A percentile compares a stretch with the other conserved stretches of the same genome.
Conservation (phyloP, 2,888 invertebrate species). For the Deroplatys truncata region DNA sequence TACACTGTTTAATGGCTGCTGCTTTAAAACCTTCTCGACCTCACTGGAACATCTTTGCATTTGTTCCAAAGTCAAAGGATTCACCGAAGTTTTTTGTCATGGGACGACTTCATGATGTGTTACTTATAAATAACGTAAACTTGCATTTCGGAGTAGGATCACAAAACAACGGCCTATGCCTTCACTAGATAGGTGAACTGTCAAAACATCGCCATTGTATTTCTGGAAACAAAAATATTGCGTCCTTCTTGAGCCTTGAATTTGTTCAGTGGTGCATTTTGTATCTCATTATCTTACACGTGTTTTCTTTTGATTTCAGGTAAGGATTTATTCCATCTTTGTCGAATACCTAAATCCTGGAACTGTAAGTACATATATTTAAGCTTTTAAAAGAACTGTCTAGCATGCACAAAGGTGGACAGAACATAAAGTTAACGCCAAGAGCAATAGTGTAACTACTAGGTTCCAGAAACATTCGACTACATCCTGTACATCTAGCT, state of each 20-base stretch:
- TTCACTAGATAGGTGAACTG: neutral
- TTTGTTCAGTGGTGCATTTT: neutral
- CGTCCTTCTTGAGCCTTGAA: neutral
- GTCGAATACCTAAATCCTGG: neutral
- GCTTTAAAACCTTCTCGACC: neutral
- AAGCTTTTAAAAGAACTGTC: too few species aligned
- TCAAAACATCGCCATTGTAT: neutral
- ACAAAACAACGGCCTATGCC: neutral
- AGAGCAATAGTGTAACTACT: too few species aligned
- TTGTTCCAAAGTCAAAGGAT: neutral
- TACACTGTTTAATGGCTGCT: neutral
- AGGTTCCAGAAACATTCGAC: too few species aligned
- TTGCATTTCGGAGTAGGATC: neutral
- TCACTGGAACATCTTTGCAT: neutral
- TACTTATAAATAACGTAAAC: neutral
- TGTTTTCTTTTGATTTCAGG: neutral
- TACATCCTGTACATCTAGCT: too few species aligned
- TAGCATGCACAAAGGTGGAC: too few species aligned
- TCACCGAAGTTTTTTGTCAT: neutral
- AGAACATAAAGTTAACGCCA: too few species aligned
- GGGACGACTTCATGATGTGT: neutral
- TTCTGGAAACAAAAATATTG: neutral
- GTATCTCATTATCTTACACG: neutral
- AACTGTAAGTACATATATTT: neutral
- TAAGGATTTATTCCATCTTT: neutral